phyloP scores from a whole-genome alignment of 2,113 vertebrate genomes.

The Pseudolaguvia tuberculata region DNA sequence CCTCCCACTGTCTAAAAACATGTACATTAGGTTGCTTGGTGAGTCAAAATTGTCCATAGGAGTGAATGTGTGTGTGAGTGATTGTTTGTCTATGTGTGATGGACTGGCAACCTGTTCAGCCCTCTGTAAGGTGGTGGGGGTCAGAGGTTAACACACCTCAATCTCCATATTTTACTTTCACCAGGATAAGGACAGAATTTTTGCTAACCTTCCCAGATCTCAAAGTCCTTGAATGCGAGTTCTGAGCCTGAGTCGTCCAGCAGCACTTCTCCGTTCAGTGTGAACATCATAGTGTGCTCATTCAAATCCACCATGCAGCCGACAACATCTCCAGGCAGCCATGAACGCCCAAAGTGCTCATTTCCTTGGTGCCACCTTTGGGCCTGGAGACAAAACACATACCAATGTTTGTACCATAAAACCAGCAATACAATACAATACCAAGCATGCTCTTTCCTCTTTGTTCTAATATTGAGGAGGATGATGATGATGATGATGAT shows the following conservation, averaged over 20 bases:
- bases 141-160: neutral
- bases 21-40: too few relatives aligned
- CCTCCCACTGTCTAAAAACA: too few relatives aligned
- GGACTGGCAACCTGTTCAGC: too few relatives aligned
- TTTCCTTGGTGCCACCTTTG: constrained; percentile 95
- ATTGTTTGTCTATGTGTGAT: too few relatives aligned
- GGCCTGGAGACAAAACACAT: constrained; percentile 64
- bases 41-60: too few relatives aligned
- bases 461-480: too few relatives aligned
- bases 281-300: constrained; percentile 94
- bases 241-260: constrained; percentile 94
- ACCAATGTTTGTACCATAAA: neutral
- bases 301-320: constrained; percentile 95
- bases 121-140: too few relatives aligned
- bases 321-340: constrained; percentile 85
- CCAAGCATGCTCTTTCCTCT: neutral
- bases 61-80: too few relatives aligned
- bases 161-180: neutral
- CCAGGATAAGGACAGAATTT: neutral
- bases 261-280: constrained; percentile 88
- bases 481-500: too few relatives aligned
- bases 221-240: constrained; percentile 93
- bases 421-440: neutral
- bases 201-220: constrained; percentile 80
- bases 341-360: constrained; percentile 90